Evolutionary conservation across 1,140 invertebrate species (phyloP).

Genomic region (Galleria mellonella): DNA sequence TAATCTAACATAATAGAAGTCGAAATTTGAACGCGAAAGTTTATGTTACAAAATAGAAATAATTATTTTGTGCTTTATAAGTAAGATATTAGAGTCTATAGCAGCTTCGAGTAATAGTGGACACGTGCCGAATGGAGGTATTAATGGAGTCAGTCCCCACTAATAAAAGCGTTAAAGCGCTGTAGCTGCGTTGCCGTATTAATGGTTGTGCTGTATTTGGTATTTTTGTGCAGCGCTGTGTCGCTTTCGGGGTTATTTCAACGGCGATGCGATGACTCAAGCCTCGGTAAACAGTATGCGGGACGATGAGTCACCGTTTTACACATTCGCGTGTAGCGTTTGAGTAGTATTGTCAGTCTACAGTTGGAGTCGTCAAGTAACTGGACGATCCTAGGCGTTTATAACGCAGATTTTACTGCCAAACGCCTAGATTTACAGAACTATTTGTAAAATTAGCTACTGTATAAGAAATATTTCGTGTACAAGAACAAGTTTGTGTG

Average conservation of each 20-base stretch:
- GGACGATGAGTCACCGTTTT: constrained; percentile 73
- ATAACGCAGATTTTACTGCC: constrained; percentile 64
- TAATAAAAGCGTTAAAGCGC: constrained; percentile 51
- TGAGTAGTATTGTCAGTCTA: constrained; percentile 71
- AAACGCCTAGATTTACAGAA: constrained; percentile 45
- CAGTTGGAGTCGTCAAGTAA: constrained; percentile 66
- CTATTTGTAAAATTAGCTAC: constrained; percentile 35
- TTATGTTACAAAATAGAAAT: constrained; percentile 35
- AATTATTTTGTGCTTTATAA: constrained; percentile 22
- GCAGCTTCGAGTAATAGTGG: constrained; percentile 26
- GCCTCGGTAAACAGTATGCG: constrained; percentile 73
- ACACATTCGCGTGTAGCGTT: constrained; percentile 73
- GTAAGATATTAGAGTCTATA: constrained; percentile 25
- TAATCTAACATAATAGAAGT: constrained; percentile 64
- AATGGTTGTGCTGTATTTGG: constrained; percentile 12
- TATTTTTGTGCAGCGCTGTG: constrained; percentile 40
- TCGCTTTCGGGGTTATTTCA: constrained; percentile 33
- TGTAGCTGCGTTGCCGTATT: constrained; percentile 23
- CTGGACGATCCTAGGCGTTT: constrained; percentile 55
- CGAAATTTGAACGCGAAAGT: constrained; percentile 64
- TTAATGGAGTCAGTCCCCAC: constrained; percentile 63
- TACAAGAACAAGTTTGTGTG: constrained; percentile 53
- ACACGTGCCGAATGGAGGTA: constrained; percentile 70
- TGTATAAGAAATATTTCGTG: constrained; percentile 34
- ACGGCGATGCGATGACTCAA: constrained; percentile 63